Evolutionary conservation across 2,797 vertebrate species (phyloP).

Genomic region (Discoglossus pictus): DNA sequence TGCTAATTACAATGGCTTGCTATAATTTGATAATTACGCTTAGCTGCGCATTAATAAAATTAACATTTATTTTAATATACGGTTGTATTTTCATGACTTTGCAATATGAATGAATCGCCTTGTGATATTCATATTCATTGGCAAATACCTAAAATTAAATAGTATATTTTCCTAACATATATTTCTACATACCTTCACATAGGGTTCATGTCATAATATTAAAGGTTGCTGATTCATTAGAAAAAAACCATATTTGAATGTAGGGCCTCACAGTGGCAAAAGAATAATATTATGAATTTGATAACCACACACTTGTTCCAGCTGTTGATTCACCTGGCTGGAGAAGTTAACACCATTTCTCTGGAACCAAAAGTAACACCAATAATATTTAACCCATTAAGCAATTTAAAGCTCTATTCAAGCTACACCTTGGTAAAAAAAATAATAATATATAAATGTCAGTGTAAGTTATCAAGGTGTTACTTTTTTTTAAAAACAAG

Average conservation of each 20-base stretch:
- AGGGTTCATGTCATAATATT: no score
- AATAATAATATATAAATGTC: conserved; percentile 52
- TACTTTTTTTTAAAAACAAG: conserved; percentile 58
- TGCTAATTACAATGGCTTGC: no score
- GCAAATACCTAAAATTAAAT: no score
- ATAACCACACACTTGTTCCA: conserved; percentile 37
- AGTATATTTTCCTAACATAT: no score
- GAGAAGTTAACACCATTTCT: conserved; percentile 43
- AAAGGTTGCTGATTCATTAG: conserved; percentile 4
- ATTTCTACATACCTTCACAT: no score
- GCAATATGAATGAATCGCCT: no score
- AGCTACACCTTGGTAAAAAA: conserved; percentile 30
- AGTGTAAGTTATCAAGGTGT: conserved; percentile 45
- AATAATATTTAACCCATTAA: conserved; percentile 30
- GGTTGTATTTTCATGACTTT: no score
- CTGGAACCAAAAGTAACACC: conserved; percentile 35
- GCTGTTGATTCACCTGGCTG: conserved; percentile 36
- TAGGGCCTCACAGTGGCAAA: conserved; percentile 8
- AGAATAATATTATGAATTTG: conserved; percentile 27
- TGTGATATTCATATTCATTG: no score
- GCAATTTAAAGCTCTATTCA: conserved; percentile 45
- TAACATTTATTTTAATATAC: no score
- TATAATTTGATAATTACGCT: no score
- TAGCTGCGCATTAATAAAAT: no score
- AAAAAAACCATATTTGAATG: conserved; percentile 1